Base-by-base conservation (phyloP, 1,140 invertebrate genomes). In the Trissolcus basalis region DNA sequence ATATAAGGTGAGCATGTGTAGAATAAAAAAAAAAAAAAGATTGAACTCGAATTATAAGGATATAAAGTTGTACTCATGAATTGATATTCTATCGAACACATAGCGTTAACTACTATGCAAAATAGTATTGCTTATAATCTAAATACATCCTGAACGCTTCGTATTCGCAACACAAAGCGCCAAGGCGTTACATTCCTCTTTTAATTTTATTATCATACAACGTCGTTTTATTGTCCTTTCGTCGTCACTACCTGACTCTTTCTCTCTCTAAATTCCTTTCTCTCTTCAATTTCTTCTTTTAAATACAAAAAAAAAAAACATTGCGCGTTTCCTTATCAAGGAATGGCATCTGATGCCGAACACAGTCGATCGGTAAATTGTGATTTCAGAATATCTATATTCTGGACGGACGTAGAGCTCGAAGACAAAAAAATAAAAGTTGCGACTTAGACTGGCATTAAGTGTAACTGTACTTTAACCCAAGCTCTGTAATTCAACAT, bases 351-450 rank as follows among this genome's bases (percentile, higher is more conserved):
- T 19, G 13, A 59, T 72, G 51, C 33, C 63, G 48, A 72, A 51
- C 47, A 61, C 48, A 59, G n/a, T 47, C 32, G 44, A 49, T 33
- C 12, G 60, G 39, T 32, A n/a, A 41, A 60, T 41, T 41, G 43
- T 60, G 50, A 32, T 39, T 44, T 51, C 49, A 41, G 41, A 64
- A 64, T 63, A 71, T 33, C 16, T 63, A 43, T 44, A 56, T 63
- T 58, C 53, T 56, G 71, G 71, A 74, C 71, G 55, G 58, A 74
- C 55, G 61, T 56, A 63, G 71, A 49, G 55, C 49, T 49, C 12
- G 27, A 51, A 6, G 19, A 27, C 19, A 27, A 27, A 27, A 27
- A 6, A 6, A 27, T 27, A 27, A 27, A 72, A 51, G 45, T 67
- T 13, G 50, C 70, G 48, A 16, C 56, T 61, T 56, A 51, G 56